Conservation (phyloP, 2,797 vertebrate genomes). For the Enteromius trimaculatus region DNA sequence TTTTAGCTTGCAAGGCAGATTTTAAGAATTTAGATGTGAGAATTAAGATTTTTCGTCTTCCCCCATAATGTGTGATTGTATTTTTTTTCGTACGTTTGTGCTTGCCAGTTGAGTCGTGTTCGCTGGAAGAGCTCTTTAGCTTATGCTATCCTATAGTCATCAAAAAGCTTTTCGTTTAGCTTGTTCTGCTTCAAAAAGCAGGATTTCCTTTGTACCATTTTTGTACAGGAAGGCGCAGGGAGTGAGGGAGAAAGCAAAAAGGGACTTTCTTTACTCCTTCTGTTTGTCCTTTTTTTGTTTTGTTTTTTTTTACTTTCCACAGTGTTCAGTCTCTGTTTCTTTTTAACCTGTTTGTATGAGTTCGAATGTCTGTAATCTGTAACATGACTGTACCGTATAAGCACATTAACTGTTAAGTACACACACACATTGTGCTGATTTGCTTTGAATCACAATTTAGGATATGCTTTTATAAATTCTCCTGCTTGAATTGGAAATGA, state of each 20-base stretch:
- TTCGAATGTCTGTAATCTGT: conserved; percentile 24
- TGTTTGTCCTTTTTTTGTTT: background rate
- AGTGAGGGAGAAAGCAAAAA: conserved; percentile 10
- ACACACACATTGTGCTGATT: background rate
- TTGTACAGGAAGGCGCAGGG: conserved; percentile 10
- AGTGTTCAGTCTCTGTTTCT: background rate
- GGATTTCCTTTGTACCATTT: conserved; percentile 8
- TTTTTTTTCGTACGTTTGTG: conserved; percentile 1
- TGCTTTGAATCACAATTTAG: conserved; percentile 6
- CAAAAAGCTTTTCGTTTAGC: background rate
- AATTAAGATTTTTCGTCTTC: conserved; percentile 33
- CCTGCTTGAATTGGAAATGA: background rate
- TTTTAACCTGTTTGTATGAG: background rate
- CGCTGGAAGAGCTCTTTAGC: background rate
- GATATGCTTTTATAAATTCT: conserved; percentile 23
- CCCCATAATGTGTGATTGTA: background rate
- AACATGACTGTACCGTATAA: conserved; percentile 24
- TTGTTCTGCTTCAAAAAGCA: conserved; percentile 12
- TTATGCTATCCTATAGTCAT: background rate
- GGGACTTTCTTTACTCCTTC: background rate
- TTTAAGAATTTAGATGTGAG: conserved; percentile 67
- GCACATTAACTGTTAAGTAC: conserved; percentile 21
- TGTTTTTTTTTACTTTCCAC: background rate
- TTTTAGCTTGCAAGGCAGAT: conserved; percentile 48
- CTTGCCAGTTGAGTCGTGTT: background rate